A percentile compares a stretch with the other conserved stretches of the same genome.
Conservation (phyloP, 2,888 invertebrate species). For the Drosophila anomelani region DNA sequence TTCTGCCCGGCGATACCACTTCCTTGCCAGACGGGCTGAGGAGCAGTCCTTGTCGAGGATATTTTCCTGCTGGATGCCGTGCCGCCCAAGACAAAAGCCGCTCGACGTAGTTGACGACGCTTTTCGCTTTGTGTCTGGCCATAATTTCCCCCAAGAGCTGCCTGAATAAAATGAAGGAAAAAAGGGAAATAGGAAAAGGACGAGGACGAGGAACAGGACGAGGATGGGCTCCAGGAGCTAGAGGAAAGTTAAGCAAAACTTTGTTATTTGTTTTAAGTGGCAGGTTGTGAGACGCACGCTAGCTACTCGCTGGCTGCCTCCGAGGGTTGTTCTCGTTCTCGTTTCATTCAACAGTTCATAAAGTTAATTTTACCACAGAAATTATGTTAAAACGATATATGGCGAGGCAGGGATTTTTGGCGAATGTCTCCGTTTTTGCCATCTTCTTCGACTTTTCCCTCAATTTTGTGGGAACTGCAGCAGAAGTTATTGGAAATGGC, state of each 20-base stretch:
- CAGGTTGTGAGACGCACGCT: slow-evolving; percentile 74
- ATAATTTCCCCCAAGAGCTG: slow-evolving; percentile 70
- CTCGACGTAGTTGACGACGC: slow-evolving; percentile 59
- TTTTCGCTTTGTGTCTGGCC: slow-evolving; percentile 78
- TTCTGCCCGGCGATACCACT: slow-evolving; percentile 24
- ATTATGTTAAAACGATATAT: slow-evolving; percentile 82
- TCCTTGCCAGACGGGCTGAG: slow-evolving; percentile 36
- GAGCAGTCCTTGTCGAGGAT: slow-evolving; percentile 51
- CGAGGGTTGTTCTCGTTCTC: slow-evolving; percentile 44
- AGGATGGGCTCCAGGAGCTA: slow-evolving; percentile 32
- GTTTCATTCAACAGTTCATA: slow-evolving; percentile 81
- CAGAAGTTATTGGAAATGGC: slow-evolving; percentile 77
- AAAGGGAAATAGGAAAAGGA: slow-evolving; percentile 18
- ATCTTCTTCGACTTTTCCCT: slow-evolving; percentile 34
- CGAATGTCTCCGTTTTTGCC: slow-evolving; percentile 22
- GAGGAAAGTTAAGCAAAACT: slow-evolving; percentile 79
- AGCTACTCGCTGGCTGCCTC: slow-evolving; percentile 39
- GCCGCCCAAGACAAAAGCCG: slow-evolving; percentile 70
- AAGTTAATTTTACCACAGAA: slow-evolving; percentile 82
- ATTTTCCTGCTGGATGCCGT: slow-evolving; percentile 67
- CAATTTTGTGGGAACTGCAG: slow-evolving; percentile 63
- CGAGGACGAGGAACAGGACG: slow-evolving; percentile 18
- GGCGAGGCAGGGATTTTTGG: slow-evolving; percentile 61
- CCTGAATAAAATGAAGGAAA: slow-evolving; percentile 25
- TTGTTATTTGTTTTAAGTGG: slow-evolving; percentile 82